Base-by-base conservation (phyloP, 1,140 invertebrate species). In the Holcopasites calliopsidis region DNA sequence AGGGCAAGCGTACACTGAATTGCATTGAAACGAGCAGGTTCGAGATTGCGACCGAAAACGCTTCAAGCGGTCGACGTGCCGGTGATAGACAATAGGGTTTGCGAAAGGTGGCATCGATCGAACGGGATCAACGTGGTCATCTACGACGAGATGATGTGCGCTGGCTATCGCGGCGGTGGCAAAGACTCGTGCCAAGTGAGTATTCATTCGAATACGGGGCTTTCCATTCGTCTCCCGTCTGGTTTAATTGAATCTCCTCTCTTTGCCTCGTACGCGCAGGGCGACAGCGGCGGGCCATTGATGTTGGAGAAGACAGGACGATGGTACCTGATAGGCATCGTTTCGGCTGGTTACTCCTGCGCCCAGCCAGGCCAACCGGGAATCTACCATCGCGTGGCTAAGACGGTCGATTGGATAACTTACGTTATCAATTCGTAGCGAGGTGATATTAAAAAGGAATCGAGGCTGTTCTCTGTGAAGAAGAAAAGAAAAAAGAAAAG, bases 91-190 rank as follows among this genome's bases (percentile, higher is more conserved):
- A 97, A 97, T 88, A 92, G 96, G 79, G 93, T 97, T 58, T 98
- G 97, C 86, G 97, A 97, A 88, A 92, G 95, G 60, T 95, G 95
- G 95, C 95, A 96, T 89, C 92, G 95, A 64, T 95, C 95, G 52
- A 96, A 96, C 84, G 95, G 95, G 65, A 98, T 98, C 82, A 97
- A 98, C 88, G 97, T 98, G 42, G 95, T 97, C 10, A 98, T 98
- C 84, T 97, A 98, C 88, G 97, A 97, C 70, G 97, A 98, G 92
- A 99, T 99, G 98, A 95, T 99, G 89, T 99, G 98, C 90, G 98
- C 98, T 6, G 98, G 98, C 1, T 98, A 99, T 89, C 93, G 96
- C 75, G 95, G 95, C 26, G 98, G 98, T 4, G 97, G 97, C 7
- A 96, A 97, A 83, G 95, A 96, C 88, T 95, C 95, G 4, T 96